These are phyloP conservation scores for Numida meleagris DNA, from an alignment of 2,113 vertebrate genomes.

Conservation along the genomic window DNA sequence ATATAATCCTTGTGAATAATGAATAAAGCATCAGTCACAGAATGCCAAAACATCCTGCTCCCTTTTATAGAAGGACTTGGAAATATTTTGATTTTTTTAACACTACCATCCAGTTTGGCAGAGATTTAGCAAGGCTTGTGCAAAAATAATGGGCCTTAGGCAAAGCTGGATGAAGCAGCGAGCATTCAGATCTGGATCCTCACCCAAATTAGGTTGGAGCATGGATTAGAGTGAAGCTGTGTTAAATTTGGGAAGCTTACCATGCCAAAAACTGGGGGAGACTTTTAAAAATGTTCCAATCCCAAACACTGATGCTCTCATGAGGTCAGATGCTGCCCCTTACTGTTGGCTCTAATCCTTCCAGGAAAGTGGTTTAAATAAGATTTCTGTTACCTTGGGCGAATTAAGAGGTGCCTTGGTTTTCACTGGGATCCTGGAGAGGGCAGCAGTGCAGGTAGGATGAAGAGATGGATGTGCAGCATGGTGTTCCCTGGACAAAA, in stretches of 20 bases:
- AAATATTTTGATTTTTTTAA: slow-evolving; percentile 26
- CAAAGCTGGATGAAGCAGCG: slow-evolving; percentile 13
- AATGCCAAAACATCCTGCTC: slow-evolving; percentile 16
- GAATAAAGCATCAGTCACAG: neutral
- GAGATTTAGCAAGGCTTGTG: neutral
- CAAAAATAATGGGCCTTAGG: slow-evolving; percentile 28
- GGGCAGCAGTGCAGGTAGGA: neutral
- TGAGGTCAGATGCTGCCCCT: neutral
- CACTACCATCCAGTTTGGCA: neutral
- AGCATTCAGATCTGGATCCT: neutral
- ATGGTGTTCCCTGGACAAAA: neutral
- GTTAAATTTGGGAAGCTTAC: neutral
- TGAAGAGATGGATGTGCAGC: neutral
- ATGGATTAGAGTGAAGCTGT: neutral
- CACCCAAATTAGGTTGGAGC: slow-evolving; percentile 30
- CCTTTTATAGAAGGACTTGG: neutral
- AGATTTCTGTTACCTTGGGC: neutral
- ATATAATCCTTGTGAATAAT: neutral
- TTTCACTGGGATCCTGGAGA: neutral
- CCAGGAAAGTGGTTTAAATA: neutral
- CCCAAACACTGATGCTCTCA: neutral
- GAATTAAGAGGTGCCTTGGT: neutral
- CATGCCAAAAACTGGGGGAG: neutral
- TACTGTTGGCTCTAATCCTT: neutral
- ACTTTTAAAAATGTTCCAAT: neutral